A percentile compares a stretch with the other conserved stretches of the same genome.
Conservation (phyloP, 1,140 invertebrate species). For the Macrobrachium rosenbergii region DNA sequence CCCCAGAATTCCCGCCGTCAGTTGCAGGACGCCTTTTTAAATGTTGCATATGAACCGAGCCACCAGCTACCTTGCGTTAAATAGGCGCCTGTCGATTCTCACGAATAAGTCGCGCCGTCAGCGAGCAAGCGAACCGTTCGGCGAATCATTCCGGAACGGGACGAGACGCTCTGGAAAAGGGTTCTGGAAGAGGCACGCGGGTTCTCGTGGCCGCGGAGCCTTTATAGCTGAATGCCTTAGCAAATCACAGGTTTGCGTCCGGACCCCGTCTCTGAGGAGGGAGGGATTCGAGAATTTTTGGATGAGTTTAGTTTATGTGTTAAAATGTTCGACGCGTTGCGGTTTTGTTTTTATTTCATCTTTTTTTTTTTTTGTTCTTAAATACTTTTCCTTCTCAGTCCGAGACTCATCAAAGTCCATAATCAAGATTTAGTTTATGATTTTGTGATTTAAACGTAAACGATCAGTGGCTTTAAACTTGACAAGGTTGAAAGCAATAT, state of each 20-base stretch:
- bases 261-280: constrained; percentile 21
- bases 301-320: constrained; percentile 59
- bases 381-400: too few relatives aligned
- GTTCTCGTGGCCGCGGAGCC: constrained; percentile 44
- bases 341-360: constrained; percentile 19
- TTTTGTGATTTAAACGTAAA: too few relatives aligned
- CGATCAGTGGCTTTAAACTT: too few relatives aligned
- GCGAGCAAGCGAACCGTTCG: background rate
- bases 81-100: too few relatives aligned
- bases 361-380: constrained; percentile 11
- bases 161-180: constrained; percentile 30
- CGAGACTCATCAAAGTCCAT: too few relatives aligned
- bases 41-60: background rate
- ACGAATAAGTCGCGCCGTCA: background rate
- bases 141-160: constrained; percentile 15
- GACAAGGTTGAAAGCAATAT: too few relatives aligned
- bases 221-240: constrained; percentile 63
- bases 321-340: constrained; percentile 56
- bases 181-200: constrained; percentile 15
- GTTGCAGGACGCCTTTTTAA: background rate
- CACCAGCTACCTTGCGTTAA: background rate
- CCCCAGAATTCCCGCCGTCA: background rate
- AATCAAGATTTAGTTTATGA: too few relatives aligned
- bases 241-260: constrained; percentile 60
- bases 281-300: constrained; percentile 52